Conservation (phyloP, 1,140 invertebrate genomes). For the Ceratitis capitata region DNA sequence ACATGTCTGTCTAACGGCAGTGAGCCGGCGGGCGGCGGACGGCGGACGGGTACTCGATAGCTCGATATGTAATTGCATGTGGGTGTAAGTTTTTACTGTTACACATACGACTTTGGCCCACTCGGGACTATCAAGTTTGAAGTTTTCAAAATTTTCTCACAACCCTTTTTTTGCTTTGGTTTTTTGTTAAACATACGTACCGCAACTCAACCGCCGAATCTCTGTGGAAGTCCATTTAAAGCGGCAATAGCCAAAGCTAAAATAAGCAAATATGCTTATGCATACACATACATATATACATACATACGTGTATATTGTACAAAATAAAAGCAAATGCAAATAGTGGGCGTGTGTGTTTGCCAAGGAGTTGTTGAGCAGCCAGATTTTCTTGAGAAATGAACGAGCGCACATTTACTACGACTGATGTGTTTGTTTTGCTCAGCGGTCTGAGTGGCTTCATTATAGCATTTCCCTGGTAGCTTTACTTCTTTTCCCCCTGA, state of each 20-base stretch:
- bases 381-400: not conserved
- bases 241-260: not conserved
- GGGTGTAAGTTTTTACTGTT: too few relatives aligned
- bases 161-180: not conserved
- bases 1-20: not conserved
- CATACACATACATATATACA: not conserved
- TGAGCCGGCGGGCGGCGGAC: not conserved
- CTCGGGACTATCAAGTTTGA: not conserved
- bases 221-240: not conserved
- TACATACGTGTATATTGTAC: not conserved
- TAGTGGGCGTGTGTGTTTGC: not conserved
- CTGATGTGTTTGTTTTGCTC: not conserved
- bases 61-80: not conserved
- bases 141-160: not conserved
- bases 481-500: too few relatives aligned
- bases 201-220: not conserved
- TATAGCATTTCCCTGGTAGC: not conserved
- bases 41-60: not conserved
- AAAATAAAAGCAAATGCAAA: too few relatives aligned
- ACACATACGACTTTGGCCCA: not conserved
- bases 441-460: conserved; percentile 1
- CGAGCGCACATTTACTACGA: not conserved
- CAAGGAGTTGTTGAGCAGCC: not conserved
- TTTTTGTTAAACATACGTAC: conserved; percentile 4
- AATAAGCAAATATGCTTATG: not conserved